Conservation (phyloP, 2,797 vertebrate species). For the Phrynocephalus vlangalii region DNA sequence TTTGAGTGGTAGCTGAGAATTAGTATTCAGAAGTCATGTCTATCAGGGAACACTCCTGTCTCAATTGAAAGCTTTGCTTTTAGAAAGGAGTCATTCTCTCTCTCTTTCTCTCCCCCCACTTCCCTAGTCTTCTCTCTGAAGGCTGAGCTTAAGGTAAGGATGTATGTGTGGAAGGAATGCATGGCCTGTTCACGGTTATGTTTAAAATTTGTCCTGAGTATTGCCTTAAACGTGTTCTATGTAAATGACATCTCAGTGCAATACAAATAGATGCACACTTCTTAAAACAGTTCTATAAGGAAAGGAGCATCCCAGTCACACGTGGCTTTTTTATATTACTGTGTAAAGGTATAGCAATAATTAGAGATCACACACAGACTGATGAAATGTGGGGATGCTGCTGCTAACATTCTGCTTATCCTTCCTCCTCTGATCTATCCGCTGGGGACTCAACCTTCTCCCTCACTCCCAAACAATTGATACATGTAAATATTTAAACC, state of each 20-base stretch:
- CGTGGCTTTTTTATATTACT: conserved; percentile 58
- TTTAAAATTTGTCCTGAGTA: conserved; percentile 44
- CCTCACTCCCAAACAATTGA: conserved; percentile 45
- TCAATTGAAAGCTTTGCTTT: conserved; percentile 45
- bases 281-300: conserved; percentile 46
- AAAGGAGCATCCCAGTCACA: conserved; percentile 50
- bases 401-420: conserved; percentile 66
- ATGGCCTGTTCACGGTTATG: conserved; percentile 8
- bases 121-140: not conserved
- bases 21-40: conserved; percentile 42
- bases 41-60: conserved; percentile 16
- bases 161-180: not conserved
- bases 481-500: conserved; percentile 35
- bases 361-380: conserved; percentile 57
- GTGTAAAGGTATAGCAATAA: conserved; percentile 31
- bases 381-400: conserved; percentile 60
- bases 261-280: conserved; percentile 49
- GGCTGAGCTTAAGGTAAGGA: conserved; percentile 28
- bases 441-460: conserved; percentile 39
- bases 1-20: conserved; percentile 51
- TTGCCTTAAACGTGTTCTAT: conserved; percentile 13
- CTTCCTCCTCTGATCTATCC: conserved; percentile 50
- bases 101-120: too few species aligned
- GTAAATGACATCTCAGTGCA: conserved; percentile 37
- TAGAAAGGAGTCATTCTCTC: conserved; percentile 21